These are phyloP conservation scores for Drosophila monieri DNA, from an alignment of 2,888 invertebrate genomes.

Conservation along the genomic window DNA sequence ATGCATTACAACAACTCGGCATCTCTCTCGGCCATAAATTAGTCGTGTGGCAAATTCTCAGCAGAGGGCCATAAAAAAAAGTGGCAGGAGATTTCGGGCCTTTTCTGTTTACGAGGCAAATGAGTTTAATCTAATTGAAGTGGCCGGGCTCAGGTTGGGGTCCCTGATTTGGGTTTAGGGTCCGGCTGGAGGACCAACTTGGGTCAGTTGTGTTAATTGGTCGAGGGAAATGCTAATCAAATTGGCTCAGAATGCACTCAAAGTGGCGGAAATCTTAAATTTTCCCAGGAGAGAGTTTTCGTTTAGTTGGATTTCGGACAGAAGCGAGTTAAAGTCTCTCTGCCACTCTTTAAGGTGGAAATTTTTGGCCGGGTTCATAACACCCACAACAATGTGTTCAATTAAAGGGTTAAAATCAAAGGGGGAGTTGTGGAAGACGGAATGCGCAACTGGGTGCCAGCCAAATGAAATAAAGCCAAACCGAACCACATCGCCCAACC, in stretches of 20 bases:
- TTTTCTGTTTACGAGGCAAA: conserved; percentile 51
- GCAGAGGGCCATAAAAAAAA: conserved; percentile 40
- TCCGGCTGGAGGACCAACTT: conserved; percentile 17
- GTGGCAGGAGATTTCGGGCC: conserved; percentile 5
- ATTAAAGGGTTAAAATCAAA: neutral
- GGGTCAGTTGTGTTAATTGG: conserved; percentile 43
- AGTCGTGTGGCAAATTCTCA: conserved; percentile 55
- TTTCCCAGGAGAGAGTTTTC: conserved; percentile 1
- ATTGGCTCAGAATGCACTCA: conserved; percentile 17
- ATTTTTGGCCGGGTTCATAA: neutral
- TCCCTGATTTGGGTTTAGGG: conserved; percentile 48
- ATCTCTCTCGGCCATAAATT: conserved; percentile 63
- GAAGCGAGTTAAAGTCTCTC: neutral
- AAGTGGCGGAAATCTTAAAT: conserved; percentile 17
- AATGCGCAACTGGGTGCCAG: neutral
- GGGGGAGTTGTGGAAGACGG: neutral
- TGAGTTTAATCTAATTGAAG: conserved; percentile 69
- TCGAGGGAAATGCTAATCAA: conserved; percentile 37
- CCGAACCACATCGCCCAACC: conserved; percentile 27
- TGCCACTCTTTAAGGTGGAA: neutral
- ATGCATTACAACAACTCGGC: conserved; percentile 63
- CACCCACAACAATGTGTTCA: conserved; percentile 13
- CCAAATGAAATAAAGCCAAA: conserved; percentile 16
- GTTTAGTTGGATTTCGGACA: conserved; percentile 1
- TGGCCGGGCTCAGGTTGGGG: conserved; percentile 38